Conservation (phyloP, 1,140 invertebrate genomes). For the Hesperophylax magnus region DNA sequence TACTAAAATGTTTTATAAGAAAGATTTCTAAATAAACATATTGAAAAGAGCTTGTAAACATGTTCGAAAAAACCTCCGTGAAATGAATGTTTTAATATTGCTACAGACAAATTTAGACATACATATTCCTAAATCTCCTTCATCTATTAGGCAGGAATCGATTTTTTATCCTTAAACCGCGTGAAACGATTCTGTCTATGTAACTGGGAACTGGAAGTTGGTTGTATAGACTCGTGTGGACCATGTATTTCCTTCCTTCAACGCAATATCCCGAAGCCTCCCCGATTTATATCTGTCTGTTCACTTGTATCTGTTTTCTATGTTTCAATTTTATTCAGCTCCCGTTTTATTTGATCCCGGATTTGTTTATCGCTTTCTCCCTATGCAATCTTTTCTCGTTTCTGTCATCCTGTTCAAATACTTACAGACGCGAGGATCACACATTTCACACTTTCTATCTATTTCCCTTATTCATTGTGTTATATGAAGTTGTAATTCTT, state of each 20-base stretch:
- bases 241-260: background rate
- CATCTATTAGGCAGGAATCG: constrained; percentile 29
- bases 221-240: background rate
- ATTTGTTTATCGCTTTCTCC: constrained; percentile 47
- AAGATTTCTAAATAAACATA: too few relatives aligned
- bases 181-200: constrained; percentile 25
- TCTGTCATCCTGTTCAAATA: constrained; percentile 26
- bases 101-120: background rate
- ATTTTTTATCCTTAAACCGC: constrained; percentile 42
- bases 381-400: constrained; percentile 38
- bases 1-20: too few relatives aligned
- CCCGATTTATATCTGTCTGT: constrained; percentile 44
- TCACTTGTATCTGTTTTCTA: constrained; percentile 41
- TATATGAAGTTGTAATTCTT: too few relatives aligned
- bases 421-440: background rate
- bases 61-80: background rate
- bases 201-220: background rate
- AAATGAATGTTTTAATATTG: background rate
- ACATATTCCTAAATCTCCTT: constrained; percentile 31
- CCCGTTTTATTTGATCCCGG: constrained; percentile 44
- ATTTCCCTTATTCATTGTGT: background rate
- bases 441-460: constrained; percentile 6
- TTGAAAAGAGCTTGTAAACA: too few relatives aligned
- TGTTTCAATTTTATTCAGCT: constrained; percentile 49
- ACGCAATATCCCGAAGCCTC: constrained; percentile 43